Evolutionary conservation across 2,888 invertebrate species (phyloP).

Genomic region (Spilarctia lutea): DNA sequence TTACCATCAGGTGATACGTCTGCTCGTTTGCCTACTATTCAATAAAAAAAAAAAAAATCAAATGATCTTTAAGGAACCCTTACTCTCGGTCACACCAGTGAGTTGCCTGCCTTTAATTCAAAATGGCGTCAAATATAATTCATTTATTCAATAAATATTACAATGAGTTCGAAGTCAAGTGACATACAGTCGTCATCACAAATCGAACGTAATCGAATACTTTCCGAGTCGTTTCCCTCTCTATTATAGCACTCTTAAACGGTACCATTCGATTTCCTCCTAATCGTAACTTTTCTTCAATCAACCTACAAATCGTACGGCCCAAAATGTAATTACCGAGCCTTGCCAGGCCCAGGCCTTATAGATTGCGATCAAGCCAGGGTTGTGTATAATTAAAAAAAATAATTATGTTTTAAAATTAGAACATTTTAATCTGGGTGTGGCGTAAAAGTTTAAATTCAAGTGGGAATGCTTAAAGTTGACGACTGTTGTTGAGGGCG

Average conservation of each 20-base stretch:
- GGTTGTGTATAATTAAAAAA: constrained; percentile 64
- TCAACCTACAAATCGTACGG: constrained; percentile 64
- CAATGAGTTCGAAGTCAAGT: too few species aligned
- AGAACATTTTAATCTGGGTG: constrained; percentile 56
- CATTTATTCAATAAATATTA: too few species aligned
- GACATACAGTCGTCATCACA: not conserved
- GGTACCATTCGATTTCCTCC: constrained; percentile 54
- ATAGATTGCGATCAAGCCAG: constrained; percentile 71
- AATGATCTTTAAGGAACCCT: too few species aligned
- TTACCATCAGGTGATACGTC: too few species aligned
- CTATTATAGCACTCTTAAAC: constrained; percentile 22
- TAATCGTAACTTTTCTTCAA: constrained; percentile 62
- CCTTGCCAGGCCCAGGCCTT: constrained; percentile 39
- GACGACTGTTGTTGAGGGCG: constrained; percentile 51
- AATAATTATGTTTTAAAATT: constrained; percentile 51
- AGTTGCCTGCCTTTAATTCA: too few species aligned
- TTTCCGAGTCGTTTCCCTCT: constrained; percentile 46
- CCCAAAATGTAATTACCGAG: constrained; percentile 74
- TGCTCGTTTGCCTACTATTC: too few species aligned
- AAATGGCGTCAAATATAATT: too few species aligned
- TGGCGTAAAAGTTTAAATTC: constrained; percentile 52
- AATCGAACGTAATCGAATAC: constrained; percentile 39
- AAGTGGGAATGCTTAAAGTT: constrained; percentile 62
- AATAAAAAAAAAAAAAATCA: too few species aligned
- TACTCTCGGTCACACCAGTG: too few species aligned